Evolutionary conservation across 2,888 invertebrate genomes (phyloP).

Genomic region (Camponotus fellah): DNA sequence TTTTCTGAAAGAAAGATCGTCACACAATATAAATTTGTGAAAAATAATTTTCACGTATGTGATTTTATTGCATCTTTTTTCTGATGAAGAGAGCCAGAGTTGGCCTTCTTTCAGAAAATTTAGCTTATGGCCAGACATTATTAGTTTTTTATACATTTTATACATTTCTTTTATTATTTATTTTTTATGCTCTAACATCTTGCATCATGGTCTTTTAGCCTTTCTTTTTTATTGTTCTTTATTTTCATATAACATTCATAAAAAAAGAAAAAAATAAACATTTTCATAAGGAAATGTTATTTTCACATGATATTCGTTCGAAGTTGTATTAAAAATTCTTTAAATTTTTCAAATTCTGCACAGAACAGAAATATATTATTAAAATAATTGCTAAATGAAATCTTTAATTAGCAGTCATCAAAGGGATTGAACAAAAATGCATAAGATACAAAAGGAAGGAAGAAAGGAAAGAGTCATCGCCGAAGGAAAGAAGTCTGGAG

Average conservation of each 20-base stretch:
- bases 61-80: too few relatives aligned
- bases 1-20: too few relatives aligned
- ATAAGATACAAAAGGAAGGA: slow-evolving; percentile 21
- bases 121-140: too few relatives aligned
- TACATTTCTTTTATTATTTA: too few relatives aligned
- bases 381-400: slow-evolving; percentile 12
- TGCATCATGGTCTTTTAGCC: too few relatives aligned
- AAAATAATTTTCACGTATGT: too few relatives aligned
- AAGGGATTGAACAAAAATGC: background rate
- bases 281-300: background rate
- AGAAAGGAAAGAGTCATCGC: slow-evolving; percentile 67
- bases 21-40: too few relatives aligned
- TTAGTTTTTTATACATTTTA: too few relatives aligned
- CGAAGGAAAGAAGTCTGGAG: slow-evolving; percentile 76
- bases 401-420: background rate
- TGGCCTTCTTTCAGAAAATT: too few relatives aligned
- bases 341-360: background rate
- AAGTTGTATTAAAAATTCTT: background rate
- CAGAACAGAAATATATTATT: background rate
- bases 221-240: too few relatives aligned
- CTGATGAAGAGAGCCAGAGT: too few relatives aligned
- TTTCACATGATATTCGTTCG: background rate
- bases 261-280: background rate
- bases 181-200: too few relatives aligned
- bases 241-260: background rate